Evolutionary conservation across 2,797 vertebrate species (phyloP).

Genomic region (Tenualosa thibaudeaui): DNA sequence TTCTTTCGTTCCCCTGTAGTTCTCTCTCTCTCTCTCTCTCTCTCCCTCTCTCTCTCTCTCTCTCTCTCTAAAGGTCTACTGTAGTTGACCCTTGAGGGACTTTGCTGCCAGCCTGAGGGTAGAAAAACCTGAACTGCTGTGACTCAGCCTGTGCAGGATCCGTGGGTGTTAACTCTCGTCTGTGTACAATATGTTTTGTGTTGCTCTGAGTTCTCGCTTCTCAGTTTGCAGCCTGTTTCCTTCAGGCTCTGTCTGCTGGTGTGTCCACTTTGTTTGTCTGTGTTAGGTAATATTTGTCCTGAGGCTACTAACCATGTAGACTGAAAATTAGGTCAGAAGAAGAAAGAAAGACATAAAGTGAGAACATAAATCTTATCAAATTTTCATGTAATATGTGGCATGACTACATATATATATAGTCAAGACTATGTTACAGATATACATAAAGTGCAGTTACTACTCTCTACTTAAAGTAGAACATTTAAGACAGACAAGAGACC

Average conservation of each 20-base stretch:
- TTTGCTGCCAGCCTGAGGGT: background rate
- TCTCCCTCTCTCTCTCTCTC: background rate
- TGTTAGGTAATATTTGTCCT: slow-evolving; percentile 23
- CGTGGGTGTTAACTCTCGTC: background rate
- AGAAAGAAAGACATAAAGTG: background rate
- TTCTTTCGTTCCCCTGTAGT: background rate
- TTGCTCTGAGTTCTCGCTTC: slow-evolving; percentile 7
- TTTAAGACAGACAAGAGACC: no score
- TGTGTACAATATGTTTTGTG: slow-evolving; percentile 35
- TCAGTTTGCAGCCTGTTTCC: slow-evolving; percentile 42
- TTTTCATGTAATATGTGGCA: background rate
- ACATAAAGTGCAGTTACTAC: no score
- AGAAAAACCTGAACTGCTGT: slow-evolving; percentile 26
- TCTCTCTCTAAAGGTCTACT: background rate
- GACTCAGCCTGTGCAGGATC: slow-evolving; percentile 38
- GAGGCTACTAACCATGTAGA: slow-evolving; percentile 29
- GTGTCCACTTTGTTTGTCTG: slow-evolving; percentile 26
- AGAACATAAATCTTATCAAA: background rate
- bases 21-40: background rate
- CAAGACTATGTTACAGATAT: no score
- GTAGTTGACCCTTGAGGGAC: background rate
- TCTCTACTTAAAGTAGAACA: no score
- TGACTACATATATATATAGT: no score
- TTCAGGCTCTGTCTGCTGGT: slow-evolving; percentile 48
- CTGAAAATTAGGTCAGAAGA: slow-evolving; percentile 34